Percentiles rank a stretch among this genome's conserved stretches.
Conservation (phyloP, 2,113 vertebrate genomes). For the Prolemur simus region DNA sequence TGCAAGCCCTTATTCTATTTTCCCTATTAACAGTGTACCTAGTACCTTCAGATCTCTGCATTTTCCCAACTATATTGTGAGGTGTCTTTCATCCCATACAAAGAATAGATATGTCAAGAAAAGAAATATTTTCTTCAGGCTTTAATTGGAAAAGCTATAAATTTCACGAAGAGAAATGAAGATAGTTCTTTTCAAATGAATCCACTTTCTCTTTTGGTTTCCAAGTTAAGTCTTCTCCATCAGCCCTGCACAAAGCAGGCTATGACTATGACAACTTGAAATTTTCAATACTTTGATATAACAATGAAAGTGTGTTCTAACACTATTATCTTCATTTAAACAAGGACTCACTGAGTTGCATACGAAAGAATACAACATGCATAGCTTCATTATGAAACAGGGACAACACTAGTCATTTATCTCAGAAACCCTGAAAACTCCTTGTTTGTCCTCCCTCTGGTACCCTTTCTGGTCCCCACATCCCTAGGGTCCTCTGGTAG, state of each 20-base stretch:
- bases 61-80: not conserved
- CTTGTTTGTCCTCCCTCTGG: not conserved
- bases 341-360: not conserved
- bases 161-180: slow-evolving; percentile 8
- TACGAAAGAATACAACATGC: not conserved
- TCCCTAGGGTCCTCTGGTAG: not conserved
- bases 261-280: not conserved
- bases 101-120: not conserved
- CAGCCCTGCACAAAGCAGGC: not conserved
- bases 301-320: not conserved
- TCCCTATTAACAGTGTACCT: not conserved
- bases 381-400: not conserved
- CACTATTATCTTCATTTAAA: not conserved
- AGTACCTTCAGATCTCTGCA: not conserved
- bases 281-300: not conserved
- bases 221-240: not conserved
- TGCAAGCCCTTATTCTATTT: not conserved
- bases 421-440: not conserved
- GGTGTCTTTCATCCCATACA: slow-evolving; percentile 36
- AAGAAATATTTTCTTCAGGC: not conserved
- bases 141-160: slow-evolving; percentile 8
- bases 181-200: not conserved
- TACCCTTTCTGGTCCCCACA: not conserved
- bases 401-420: not conserved
- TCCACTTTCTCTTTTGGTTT: not conserved